Percentiles rank a stretch among this genome's conserved stretches.
These are phyloP conservation scores for Eristalinus aeneus DNA, from an alignment of 2,888 invertebrate genomes.

Conservation along the genomic window DNA sequence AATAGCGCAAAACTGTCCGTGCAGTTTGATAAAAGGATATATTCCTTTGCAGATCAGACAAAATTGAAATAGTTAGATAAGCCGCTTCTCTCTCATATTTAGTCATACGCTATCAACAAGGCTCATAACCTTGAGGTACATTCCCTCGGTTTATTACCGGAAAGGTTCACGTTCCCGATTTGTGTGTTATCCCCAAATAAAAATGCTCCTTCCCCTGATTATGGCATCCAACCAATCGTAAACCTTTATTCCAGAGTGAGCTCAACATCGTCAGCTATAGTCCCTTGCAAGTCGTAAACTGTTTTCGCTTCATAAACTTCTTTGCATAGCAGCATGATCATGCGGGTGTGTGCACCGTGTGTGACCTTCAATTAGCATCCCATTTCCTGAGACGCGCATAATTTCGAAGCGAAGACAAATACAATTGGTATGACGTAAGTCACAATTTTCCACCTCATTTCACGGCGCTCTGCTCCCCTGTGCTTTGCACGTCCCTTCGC, in stretches of 20 bases:
- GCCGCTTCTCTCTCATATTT: no score
- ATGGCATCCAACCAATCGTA: background rate
- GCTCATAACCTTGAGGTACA: background rate
- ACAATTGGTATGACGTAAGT: conserved; percentile 26
- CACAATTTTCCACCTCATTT: conserved; percentile 35
- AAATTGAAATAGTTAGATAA: no score
- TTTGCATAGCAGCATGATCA: background rate
- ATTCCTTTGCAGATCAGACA: no score
- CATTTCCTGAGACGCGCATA: background rate
- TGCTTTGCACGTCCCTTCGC: conserved; percentile 36
- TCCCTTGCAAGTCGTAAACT: conserved; percentile 31
- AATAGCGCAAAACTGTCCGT: no score
- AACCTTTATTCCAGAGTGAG: background rate
- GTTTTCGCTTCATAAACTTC: conserved; percentile 8
- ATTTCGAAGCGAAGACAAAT: background rate
- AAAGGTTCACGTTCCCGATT: background rate
- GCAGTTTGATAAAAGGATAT: no score
- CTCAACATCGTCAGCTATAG: background rate
- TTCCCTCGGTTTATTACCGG: background rate
- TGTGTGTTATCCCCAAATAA: background rate
- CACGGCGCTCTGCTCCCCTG: background rate
- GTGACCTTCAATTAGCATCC: conserved; percentile 28
- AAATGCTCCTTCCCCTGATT: background rate
- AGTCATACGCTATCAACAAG: background rate
- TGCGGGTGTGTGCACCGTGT: background rate